Evolutionary conservation across 2,113 vertebrate genomes (phyloP).

Genomic region (Dasyurus viverrinus): DNA sequence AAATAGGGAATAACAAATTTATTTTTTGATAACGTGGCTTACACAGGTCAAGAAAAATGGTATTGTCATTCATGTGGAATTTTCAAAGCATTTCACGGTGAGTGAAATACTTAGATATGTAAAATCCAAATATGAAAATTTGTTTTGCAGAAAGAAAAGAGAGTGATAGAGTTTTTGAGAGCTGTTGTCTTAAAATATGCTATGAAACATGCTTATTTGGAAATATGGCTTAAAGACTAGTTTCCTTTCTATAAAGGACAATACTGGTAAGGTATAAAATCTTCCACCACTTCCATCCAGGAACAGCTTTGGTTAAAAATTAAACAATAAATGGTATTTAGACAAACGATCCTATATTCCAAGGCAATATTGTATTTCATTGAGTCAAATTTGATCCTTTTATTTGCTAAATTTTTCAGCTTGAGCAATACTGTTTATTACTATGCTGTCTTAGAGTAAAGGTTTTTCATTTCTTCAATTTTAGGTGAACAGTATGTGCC

Average conservation of each 20-base stretch:
- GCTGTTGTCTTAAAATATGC: background rate
- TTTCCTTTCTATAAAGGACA: conserved; percentile 36
- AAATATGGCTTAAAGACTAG: background rate
- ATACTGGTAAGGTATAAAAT: background rate
- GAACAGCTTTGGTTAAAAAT: conserved; percentile 50
- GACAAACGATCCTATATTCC: background rate
- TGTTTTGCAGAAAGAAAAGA: conserved; percentile 25
- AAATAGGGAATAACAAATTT: background rate
- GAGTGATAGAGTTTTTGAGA: conserved; percentile 13
- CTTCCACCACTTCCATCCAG: conserved; percentile 43
- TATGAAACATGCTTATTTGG: background rate
- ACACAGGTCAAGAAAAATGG: background rate
- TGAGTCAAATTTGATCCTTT: conserved; percentile 13
- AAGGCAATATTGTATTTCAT: background rate
- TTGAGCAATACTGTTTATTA: background rate
- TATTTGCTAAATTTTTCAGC: background rate
- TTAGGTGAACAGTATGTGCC: conserved; percentile 43
- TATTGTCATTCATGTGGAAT: conserved; percentile 16
- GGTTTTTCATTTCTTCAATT: background rate
- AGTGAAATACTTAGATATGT: conserved; percentile 10
- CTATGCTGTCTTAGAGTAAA: conserved; percentile 38
- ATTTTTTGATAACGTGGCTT: background rate
- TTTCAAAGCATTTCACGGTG: conserved; percentile 14
- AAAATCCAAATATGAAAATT: conserved; percentile 37
- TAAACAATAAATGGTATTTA: conserved; percentile 37